Percentiles rank a stretch among this genome's conserved stretches.
Evolutionary conservation across 2,797 vertebrate species (phyloP).

Genomic region (Melanotaenia trifasciata): DNA sequence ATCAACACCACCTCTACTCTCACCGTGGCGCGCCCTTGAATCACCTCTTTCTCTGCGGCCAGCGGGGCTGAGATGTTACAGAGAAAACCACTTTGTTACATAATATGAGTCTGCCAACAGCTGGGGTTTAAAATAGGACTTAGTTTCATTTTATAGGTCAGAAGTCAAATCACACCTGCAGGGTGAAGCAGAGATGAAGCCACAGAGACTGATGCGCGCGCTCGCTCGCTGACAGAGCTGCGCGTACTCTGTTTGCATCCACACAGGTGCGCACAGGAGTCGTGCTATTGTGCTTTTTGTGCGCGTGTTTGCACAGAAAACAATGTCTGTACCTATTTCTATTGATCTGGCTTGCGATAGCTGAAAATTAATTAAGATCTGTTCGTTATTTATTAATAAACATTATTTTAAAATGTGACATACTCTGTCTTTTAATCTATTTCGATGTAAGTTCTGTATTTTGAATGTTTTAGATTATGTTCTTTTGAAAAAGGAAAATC

Average conservation of each 20-base stretch:
- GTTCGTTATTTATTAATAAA: not conserved
- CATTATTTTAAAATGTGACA: not conserved
- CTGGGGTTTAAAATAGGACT: conserved; percentile 19
- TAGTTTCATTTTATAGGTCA: conserved; percentile 2
- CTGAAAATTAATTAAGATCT: not conserved
- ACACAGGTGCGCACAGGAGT: conserved; percentile 14
- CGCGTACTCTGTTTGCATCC: conserved; percentile 29
- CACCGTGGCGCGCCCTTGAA: not conserved
- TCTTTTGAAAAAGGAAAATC: no score
- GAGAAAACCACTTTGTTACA: conserved; percentile 29
- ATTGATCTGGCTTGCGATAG: conserved; percentile 24
- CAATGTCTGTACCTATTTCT: conserved; percentile 36
- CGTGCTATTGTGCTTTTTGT: conserved; percentile 9
- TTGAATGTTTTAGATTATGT: no score
- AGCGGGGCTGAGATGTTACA: conserved; percentile 13
- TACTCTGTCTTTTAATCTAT: not conserved
- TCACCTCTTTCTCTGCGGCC: conserved; percentile 17
- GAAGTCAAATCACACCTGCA: not conserved
- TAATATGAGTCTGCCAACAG: conserved; percentile 27
- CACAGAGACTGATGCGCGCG: conserved; percentile 1
- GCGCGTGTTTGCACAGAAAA: conserved; percentile 30
- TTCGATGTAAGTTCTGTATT: not conserved
- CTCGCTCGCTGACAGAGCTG: conserved; percentile 6
- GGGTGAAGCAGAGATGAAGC: conserved; percentile 18
- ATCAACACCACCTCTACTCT: not conserved